These are phyloP conservation scores for Lordiphosa collinella DNA, from an alignment of 1,140 invertebrate species.

Conservation along the genomic window DNA sequence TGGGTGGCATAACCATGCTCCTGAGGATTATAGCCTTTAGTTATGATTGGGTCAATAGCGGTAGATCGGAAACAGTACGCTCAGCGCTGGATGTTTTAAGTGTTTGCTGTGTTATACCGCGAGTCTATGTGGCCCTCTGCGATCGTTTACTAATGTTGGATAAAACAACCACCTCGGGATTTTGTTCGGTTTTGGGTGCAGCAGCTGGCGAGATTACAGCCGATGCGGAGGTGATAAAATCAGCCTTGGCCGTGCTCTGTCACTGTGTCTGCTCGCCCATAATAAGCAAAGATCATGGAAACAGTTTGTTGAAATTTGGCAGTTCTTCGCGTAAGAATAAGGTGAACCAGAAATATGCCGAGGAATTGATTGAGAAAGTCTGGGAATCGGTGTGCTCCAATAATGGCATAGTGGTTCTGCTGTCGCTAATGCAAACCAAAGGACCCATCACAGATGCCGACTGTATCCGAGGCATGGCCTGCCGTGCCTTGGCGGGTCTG, in stretches of 20 bases:
- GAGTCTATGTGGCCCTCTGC: slow-evolving; percentile 90
- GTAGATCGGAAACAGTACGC: slow-evolving; percentile 91
- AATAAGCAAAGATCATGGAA: slow-evolving; percentile 83
- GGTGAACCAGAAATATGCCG: slow-evolving; percentile 86
- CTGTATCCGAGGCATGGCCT: slow-evolving; percentile 93
- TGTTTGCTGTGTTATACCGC: slow-evolving; percentile 93
- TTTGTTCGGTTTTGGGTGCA: slow-evolving; percentile 88
- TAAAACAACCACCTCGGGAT: slow-evolving; percentile 85
- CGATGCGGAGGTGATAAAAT: slow-evolving; percentile 94
- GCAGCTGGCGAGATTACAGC: slow-evolving; percentile 94
- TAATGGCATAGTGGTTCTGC: slow-evolving; percentile 96
- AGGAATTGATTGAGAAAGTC: slow-evolving; percentile 93
- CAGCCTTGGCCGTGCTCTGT: slow-evolving; percentile 92
- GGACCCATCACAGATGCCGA: slow-evolving; percentile 98
- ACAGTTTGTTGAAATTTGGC: slow-evolving; percentile 75
- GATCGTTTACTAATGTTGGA: slow-evolving; percentile 89
- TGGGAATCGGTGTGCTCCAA: slow-evolving; percentile 96
- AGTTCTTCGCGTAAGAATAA: slow-evolving; percentile 86
- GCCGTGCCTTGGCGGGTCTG: slow-evolving; percentile 93
- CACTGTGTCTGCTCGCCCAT: slow-evolving; percentile 96
- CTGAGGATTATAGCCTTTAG: slow-evolving; percentile 93
- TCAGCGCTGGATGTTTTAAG: slow-evolving; percentile 94
- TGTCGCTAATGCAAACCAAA: slow-evolving; percentile 93
- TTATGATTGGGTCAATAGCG: slow-evolving; percentile 95
- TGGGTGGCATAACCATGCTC: slow-evolving; percentile 91